Conservation (phyloP, 2,888 invertebrate species). For the Drosophila kanekoi region DNA sequence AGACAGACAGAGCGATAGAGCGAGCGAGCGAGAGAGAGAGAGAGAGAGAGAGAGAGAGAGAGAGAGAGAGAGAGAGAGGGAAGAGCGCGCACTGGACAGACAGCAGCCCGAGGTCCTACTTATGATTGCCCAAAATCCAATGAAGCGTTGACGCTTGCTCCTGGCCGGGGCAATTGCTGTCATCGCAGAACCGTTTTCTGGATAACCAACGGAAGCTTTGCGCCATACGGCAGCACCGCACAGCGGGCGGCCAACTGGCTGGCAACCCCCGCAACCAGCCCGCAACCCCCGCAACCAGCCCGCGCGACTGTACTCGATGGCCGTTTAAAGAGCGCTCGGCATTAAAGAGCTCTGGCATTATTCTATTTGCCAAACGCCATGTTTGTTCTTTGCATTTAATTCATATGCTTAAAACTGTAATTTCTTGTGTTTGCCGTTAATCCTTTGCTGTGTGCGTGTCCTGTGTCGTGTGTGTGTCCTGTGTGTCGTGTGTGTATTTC, state of each 20-base stretch:
- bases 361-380: conserved; percentile 17
- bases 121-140: conserved; percentile 66
- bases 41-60: background rate
- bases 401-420: conserved; percentile 59
- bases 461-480: background rate
- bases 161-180: conserved; percentile 55
- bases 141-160: conserved; percentile 55
- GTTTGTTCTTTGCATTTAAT: conserved; percentile 45
- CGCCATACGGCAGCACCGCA: conserved; percentile 35
- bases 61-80: background rate
- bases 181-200: conserved; percentile 51
- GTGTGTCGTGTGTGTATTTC: conserved; percentile 3
- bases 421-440: conserved; percentile 54
- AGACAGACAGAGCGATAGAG: conserved; percentile 16
- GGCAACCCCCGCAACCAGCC: too few relatives aligned
- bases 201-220: conserved; percentile 54
- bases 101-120: conserved; percentile 40
- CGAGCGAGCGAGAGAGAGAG: background rate
- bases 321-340: conserved; percentile 33
- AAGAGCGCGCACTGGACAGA: background rate
- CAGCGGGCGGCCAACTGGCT: conserved; percentile 25
- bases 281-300: too few relatives aligned
- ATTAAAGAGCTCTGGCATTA: conserved; percentile 36
- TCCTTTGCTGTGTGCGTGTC: conserved; percentile 38
- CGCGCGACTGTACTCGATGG: background rate